Base-by-base conservation (phyloP, 2,797 vertebrate species). In the Sebastes trivittatus region DNA sequence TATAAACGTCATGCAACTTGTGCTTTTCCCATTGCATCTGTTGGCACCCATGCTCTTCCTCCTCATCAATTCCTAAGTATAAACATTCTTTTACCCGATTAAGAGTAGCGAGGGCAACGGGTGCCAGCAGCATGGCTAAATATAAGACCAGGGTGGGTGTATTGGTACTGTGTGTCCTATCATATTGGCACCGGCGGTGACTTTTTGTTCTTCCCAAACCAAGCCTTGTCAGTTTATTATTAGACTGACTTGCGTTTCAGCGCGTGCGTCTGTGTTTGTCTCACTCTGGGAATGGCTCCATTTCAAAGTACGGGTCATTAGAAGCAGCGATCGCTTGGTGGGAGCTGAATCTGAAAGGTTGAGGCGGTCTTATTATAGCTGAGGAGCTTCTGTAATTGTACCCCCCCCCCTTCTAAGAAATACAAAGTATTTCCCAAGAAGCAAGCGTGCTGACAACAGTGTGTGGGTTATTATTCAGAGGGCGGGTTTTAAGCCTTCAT, bases 311-410 rank as follows among this genome's bases (percentile, higher is more conserved):
- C 66, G 77, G 82, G 86, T 82, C 78, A 81, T 83, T 81, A 87
- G 70, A 88, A 90, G 68, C 58, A 20, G 63, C 9, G 52, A 78
- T 91, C 67, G 61, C 69, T 80, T 82, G 75, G 80, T 84, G 32
- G 72, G 74, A 88, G 80, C 69, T 77, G 79, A 85, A 83, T 77
- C 75, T 75, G 54, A 93, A 89, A 89, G 90, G 87, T 90, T 92
- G 84, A 62, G 75, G 72, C 77, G 72, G 72, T 88, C 90, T 92
- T 91, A 90, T 90, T 92, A 90, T 91, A 93, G 88, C 82, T 42
- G 38, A 71, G 11, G 8, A 74, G 84, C 73, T 66, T 84, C 56
- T 89, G 85, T 91, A 92, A 92, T 91, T 91, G 80, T 83, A 93
- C 72, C 80, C 34, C 80, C 27, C 27, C 30, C 30, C 30, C 56